Base-by-base conservation (phyloP, 2,113 vertebrate genomes). In the Oncorhynchus kisutch region DNA sequence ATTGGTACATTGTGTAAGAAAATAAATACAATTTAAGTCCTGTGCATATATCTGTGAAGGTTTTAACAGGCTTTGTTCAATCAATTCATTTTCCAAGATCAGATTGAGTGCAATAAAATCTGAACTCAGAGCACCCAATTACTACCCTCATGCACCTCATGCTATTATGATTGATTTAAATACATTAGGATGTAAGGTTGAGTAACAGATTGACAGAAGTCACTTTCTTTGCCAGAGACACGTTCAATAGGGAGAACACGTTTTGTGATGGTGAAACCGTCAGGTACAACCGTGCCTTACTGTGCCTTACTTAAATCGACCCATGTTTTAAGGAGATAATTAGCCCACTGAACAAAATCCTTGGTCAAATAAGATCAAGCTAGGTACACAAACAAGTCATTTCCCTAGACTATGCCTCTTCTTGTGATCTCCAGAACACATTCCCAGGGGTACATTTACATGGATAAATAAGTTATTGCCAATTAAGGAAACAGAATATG, bases 91-190 rank as follows among this genome's bases (percentile, higher is more conserved):
- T 29, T 29, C 22, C 65, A 6, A 62, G 27, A 62, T 13, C 11
- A 14, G 14, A 51, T 14, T 51, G 1, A 64, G 29, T 62, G 49
- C 57, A 72, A 45, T n/a, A 31, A 27, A 20, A 54, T 62, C 4
- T 13, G 20, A 34, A 18, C 5, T 11, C 20, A 20, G 25, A 31
- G 14, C 3, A 51, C 3, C 14, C 49, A 51, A 51, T 14, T 16
- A 60, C 8, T 39, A 45, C 39, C 39, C 39, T 45, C 57, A 60
- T 72, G 71, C 71, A 62, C 71, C n/a, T 72, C 71, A 62, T 72
- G 57, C 54, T 60, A 31, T 20, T 12, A 31, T 67, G 16, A 67
- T 16, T 1, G 65, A 20, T 68, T 34, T 18, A 68, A 7, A 67
- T 54, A 20, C 18, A 11, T 9, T 7, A 2, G 14, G 3, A 68